Conservation (phyloP, 2,797 vertebrate genomes). For the Psittacula echo region DNA sequence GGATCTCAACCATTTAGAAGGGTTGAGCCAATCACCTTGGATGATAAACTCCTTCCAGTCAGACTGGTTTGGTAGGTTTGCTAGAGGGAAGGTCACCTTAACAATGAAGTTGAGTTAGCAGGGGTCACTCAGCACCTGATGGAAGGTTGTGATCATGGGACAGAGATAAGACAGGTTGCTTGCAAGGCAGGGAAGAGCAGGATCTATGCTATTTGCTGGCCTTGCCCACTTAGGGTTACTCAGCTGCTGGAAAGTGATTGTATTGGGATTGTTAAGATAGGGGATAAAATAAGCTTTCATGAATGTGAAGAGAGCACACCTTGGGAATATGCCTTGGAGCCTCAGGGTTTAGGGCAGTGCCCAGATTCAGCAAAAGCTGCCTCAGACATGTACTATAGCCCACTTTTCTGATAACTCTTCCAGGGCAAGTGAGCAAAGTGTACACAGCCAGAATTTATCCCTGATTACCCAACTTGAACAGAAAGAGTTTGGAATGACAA, state of each 20-base stretch:
- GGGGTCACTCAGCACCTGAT: neutral
- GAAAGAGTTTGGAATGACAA: neutral
- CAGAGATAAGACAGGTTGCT: neutral
- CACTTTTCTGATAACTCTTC: neutral
- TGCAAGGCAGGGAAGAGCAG: neutral
- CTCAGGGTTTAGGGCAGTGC: neutral
- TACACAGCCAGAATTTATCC: neutral
- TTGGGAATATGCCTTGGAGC: neutral
- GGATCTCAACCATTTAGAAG: neutral
- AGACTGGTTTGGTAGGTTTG: neutral
- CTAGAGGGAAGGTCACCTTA: conserved; percentile 4
- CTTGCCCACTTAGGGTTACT: neutral
- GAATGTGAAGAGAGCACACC: neutral
- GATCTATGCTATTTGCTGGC: neutral
- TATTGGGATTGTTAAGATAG: neutral
- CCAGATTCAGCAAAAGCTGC: neutral
- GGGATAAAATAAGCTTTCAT: neutral
- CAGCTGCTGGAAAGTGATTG: neutral
- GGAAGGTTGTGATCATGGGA: neutral
- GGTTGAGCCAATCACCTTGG: neutral
- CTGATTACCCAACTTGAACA: neutral
- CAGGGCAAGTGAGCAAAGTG: neutral
- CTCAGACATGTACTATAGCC: neutral
- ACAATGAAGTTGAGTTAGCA: conserved; percentile 1
- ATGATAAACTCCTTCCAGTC: neutral